Conservation (phyloP, 2,797 vertebrate genomes). For the Borostomias antarcticus region DNA sequence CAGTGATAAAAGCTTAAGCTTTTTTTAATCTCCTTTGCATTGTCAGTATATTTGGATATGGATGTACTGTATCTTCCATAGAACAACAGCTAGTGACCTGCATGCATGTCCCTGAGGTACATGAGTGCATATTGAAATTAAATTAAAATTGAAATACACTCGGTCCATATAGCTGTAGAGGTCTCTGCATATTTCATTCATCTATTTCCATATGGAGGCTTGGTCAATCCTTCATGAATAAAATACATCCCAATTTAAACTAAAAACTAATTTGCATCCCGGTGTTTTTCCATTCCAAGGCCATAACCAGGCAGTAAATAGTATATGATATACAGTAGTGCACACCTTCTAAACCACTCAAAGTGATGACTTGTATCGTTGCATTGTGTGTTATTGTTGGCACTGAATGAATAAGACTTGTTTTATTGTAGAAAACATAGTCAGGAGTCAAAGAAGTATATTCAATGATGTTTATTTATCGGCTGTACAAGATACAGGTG, state of each 20-base stretch:
- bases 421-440: neutral
- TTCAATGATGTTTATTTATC: too few relatives aligned
- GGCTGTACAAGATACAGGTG: too few relatives aligned
- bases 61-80: neutral
- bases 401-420: too few relatives aligned
- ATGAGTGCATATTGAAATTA: constrained; percentile 16
- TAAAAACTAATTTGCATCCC: constrained; percentile 47
- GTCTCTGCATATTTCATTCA: constrained; percentile 58
- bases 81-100: neutral
- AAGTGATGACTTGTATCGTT: too few relatives aligned
- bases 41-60: neutral
- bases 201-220: constrained; percentile 27
- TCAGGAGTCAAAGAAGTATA: too few relatives aligned
- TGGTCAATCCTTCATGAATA: constrained; percentile 65
- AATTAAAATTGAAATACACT: constrained; percentile 37
- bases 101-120: neutral
- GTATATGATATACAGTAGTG: neutral
- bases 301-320: neutral
- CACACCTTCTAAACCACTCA: neutral
- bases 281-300: constrained; percentile 2
- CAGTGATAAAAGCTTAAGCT: too few relatives aligned
- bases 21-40: neutral
- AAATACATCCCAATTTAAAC: constrained; percentile 51
- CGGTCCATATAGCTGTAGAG: constrained; percentile 3
- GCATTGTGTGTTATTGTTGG: too few relatives aligned